phyloP scores from a whole-genome alignment of 2,888 invertebrate genomes.

The Heliconius erato region DNA sequence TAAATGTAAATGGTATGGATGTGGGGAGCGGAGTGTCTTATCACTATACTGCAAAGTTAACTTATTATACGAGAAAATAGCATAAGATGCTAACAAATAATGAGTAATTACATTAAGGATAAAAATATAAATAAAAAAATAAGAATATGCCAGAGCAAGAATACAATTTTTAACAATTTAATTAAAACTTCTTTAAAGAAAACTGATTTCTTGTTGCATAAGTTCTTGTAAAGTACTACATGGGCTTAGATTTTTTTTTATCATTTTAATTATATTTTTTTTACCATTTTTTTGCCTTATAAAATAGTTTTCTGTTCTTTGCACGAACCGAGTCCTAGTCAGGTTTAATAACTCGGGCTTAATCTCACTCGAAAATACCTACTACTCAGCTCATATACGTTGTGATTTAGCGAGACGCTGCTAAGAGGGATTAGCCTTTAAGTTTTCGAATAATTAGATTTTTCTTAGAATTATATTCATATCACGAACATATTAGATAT shows the following conservation, averaged over 20 bases:
- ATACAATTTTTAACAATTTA: too few species aligned
- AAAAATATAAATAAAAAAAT: too few species aligned
- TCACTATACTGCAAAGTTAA: neutral
- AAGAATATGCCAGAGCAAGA: too few species aligned
- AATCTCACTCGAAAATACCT: constrained; percentile 64
- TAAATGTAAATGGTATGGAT: constrained; percentile 10
- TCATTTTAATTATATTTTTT: neutral
- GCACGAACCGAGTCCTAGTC: constrained; percentile 41
- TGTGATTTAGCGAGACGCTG: constrained; percentile 47
- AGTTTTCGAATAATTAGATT: constrained; percentile 45
- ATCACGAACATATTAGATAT: neutral
- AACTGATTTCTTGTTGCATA: neutral
- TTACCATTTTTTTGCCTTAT: neutral
- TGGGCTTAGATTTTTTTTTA: neutral
- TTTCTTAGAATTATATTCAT: constrained; percentile 27
- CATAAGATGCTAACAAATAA: too few species aligned
- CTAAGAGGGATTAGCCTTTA: constrained; percentile 42
- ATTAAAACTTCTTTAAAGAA: too few species aligned
- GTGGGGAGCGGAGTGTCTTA: neutral
- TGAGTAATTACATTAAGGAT: too few species aligned
- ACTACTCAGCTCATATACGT: constrained; percentile 51
- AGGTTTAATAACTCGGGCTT: constrained; percentile 68
- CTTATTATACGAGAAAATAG: too few species aligned
- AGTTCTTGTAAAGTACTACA: neutral
- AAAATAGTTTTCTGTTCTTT: constrained; percentile 19